Conservation (phyloP, 2,113 vertebrate species). For the Oreotragus oreotragus region DNA sequence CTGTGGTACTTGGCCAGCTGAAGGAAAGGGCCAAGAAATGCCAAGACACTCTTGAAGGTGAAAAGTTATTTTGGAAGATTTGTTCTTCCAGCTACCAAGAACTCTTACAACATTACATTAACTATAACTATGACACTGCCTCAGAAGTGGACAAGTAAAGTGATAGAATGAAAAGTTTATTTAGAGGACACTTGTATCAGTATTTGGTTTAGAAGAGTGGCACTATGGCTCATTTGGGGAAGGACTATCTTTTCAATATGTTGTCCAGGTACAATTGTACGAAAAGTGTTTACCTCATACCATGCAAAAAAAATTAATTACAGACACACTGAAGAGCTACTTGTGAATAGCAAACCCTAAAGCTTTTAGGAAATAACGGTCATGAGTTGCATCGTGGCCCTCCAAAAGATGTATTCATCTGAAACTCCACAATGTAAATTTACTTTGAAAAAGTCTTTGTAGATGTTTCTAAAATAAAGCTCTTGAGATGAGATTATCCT, state of each 20-base stretch:
- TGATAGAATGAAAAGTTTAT: neutral
- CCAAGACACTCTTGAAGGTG: neutral
- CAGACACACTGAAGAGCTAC: neutral
- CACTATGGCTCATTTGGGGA: neutral
- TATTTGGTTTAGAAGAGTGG: neutral
- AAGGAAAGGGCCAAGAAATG: neutral
- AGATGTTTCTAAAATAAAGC: neutral
- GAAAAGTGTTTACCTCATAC: neutral
- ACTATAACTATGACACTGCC: neutral
- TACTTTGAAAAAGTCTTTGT: neutral
- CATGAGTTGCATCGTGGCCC: neutral
- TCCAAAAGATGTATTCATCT: neutral
- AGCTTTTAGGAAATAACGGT: neutral
- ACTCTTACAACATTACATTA: neutral
- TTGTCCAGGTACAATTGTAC: neutral
- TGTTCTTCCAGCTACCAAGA: neutral
- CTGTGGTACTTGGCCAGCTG: neutral
- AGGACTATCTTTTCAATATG: neutral
- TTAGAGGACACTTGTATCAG: neutral
- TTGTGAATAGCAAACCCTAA: neutral
- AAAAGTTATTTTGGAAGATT: neutral
- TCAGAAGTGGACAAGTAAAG: neutral
- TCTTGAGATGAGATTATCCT: neutral
- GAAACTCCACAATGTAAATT: neutral
- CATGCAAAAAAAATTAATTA: neutral